phyloP scores from a whole-genome alignment of 2,888 invertebrate genomes.

The Trissolcus brochymenae region DNA sequence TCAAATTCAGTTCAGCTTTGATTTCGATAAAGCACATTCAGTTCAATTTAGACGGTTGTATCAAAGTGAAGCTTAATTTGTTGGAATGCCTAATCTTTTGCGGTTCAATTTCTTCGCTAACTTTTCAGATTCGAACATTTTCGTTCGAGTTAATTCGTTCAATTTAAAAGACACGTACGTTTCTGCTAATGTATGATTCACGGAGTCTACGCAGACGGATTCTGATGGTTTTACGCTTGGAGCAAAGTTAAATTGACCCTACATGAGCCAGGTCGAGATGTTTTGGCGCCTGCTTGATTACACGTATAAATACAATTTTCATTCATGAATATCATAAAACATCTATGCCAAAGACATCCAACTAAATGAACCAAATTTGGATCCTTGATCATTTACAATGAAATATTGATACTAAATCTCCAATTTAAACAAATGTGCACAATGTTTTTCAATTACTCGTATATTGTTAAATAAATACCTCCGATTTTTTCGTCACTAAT shows the following conservation, averaged over 20 bases:
- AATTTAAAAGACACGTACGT: conserved; percentile 8
- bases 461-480: too few species aligned
- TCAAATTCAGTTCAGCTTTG: conserved; percentile 27
- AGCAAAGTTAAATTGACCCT: conserved; percentile 34
- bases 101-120: background rate
- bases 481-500: too few species aligned
- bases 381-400: too few species aligned
- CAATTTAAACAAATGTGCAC: too few species aligned
- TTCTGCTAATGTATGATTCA: conserved; percentile 35
- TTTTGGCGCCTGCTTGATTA: conserved; percentile 19
- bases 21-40: conserved; percentile 26
- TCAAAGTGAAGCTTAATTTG: conserved; percentile 4
- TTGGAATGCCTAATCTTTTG: background rate
- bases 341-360: background rate
- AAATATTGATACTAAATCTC: too few species aligned
- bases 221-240: conserved; percentile 6
- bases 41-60: conserved; percentile 15
- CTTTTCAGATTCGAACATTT: conserved; percentile 6
- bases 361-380: background rate
- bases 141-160: background rate
- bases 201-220: conserved; percentile 8
- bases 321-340: conserved; percentile 18
- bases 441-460: too few species aligned
- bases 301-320: conserved; percentile 24
- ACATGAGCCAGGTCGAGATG: conserved; percentile 1